These are phyloP conservation scores for Gila robusta DNA, from an alignment of 2,797 vertebrate species.

Conservation along the genomic window DNA sequence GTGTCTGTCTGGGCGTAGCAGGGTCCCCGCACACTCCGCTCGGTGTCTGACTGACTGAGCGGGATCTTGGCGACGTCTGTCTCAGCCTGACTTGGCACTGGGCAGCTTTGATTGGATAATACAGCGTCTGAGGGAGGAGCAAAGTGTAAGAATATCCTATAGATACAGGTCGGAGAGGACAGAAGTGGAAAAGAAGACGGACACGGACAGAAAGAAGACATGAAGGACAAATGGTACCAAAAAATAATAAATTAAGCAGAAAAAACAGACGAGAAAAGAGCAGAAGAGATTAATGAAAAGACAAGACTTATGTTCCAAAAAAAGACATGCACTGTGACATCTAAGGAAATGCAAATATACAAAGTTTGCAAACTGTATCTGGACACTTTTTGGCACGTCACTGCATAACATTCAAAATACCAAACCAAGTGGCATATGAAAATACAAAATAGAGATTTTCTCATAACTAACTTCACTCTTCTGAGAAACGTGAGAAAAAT, in stretches of 20 bases:
- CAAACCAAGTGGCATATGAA: background rate
- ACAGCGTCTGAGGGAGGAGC: conserved; percentile 76
- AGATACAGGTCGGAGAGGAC: conserved; percentile 33
- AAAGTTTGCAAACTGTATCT: background rate
- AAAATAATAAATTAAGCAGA: conserved; percentile 19
- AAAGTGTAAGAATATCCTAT: conserved; percentile 76
- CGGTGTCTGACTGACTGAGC: conserved; percentile 75
- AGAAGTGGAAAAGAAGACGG: conserved; percentile 37
- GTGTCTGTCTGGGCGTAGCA: conserved; percentile 72
- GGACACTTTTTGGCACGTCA: background rate
- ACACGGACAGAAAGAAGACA: conserved; percentile 15
- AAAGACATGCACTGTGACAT: background rate
- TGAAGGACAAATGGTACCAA: conserved; percentile 11
- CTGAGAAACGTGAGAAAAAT: background rate
- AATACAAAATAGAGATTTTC: background rate
- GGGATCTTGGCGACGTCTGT: conserved; percentile 77
- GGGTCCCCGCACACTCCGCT: conserved; percentile 67
- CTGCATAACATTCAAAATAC: background rate
- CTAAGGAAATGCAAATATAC: background rate
- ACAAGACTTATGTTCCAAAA: background rate
- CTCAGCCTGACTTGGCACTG: conserved; percentile 78
- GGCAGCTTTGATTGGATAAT: conserved; percentile 61
- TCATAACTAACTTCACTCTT: background rate
- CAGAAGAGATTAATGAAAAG: conserved; percentile 38
- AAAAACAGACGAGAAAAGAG: background rate